Evolutionary conservation across 1,140 invertebrate genomes (phyloP).

Genomic region (Pseudachorutes palmiensis): DNA sequence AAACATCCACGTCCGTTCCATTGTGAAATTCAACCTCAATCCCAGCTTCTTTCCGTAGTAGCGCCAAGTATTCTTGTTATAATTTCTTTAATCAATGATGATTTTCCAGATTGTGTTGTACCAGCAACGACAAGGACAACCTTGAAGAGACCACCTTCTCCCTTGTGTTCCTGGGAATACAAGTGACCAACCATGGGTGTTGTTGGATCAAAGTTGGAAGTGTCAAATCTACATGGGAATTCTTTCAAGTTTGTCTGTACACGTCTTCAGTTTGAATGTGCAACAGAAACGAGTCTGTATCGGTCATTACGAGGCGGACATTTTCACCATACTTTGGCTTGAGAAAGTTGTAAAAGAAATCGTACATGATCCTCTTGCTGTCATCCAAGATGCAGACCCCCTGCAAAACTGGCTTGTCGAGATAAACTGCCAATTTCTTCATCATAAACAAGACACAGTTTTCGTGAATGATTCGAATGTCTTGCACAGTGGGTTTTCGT

Average conservation of each 20-base stretch:
- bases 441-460: conserved; percentile 11
- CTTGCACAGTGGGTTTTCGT: conserved; percentile 36
- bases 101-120: conserved; percentile 19
- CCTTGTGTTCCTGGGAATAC: neutral
- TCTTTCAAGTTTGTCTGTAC: conserved; percentile 42
- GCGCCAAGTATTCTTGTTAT: neutral
- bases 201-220: conserved; percentile 8
- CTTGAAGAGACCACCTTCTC: neutral
- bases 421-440: conserved; percentile 28
- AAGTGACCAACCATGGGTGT: neutral
- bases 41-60: neutral
- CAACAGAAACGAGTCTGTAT: conserved; percentile 45
- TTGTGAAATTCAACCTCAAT: conserved; percentile 20
- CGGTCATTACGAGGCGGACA: conserved; percentile 41
- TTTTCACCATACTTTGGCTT: conserved; percentile 40
- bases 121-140: conserved; percentile 4
- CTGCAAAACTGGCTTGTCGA: conserved; percentile 38
- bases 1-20: conserved; percentile 8
- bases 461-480: conserved; percentile 26
- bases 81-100: neutral
- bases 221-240: neutral
- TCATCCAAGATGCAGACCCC: conserved; percentile 38
- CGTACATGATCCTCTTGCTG: conserved; percentile 39
- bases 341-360: conserved; percentile 41
- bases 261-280: conserved; percentile 43